Conservation (phyloP, 2,888 invertebrate genomes). For the Loripinus fragilis region DNA sequence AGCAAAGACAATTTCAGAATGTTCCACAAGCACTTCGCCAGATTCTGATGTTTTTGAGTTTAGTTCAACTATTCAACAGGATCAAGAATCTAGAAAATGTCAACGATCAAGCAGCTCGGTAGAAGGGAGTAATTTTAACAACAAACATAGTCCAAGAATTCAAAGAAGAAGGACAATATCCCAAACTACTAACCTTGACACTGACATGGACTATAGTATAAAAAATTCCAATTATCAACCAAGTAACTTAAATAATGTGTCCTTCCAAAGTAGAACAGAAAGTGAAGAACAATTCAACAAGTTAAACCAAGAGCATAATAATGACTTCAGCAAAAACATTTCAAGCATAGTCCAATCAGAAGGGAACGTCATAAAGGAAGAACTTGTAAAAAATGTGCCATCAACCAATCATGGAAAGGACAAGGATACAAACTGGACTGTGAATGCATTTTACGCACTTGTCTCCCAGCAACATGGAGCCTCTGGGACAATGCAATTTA, state of each 20-base stretch:
- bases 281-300: no score
- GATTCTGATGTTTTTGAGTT: no score
- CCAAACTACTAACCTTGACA: background rate
- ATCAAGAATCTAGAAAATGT: background rate
- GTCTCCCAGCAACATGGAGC: background rate
- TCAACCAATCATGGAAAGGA: background rate
- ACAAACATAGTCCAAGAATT: background rate
- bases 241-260: background rate
- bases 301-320: no score
- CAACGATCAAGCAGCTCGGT: background rate
- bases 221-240: background rate
- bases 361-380: no score
- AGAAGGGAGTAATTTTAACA: background rate
- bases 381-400: no score
- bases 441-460: background rate
- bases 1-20: no score
- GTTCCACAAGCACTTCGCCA: no score
- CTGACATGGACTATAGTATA: background rate
- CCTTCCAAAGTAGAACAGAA: background rate
- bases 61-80: no score
- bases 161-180: background rate
- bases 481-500: constrained; percentile 9
- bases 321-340: no score
- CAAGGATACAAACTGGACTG: background rate
- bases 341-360: no score